A percentile compares a stretch with the other conserved stretches of the same genome.
Evolutionary conservation across 1,140 invertebrate genomes (phyloP).

Genomic region (Aphaenogaster ashmeadi): DNA sequence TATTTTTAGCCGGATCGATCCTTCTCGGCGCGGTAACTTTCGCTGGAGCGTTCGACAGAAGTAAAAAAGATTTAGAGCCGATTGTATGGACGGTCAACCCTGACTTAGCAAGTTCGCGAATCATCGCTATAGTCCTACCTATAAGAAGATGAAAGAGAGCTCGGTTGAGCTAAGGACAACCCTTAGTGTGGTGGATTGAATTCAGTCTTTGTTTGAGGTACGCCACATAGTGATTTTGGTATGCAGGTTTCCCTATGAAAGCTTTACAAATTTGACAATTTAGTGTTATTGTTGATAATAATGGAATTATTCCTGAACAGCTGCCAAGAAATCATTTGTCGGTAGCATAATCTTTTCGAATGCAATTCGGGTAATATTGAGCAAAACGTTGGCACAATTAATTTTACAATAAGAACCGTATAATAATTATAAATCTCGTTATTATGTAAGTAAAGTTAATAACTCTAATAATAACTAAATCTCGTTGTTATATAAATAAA

Average conservation of each 20-base stretch:
- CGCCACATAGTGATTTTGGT: background rate
- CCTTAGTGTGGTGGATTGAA: background rate
- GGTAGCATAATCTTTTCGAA: background rate
- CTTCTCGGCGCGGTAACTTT: background rate
- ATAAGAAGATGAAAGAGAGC: constrained; percentile 26
- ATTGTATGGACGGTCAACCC: background rate
- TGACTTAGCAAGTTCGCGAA: constrained; percentile 9
- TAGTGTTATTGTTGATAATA: background rate
- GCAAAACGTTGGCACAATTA: background rate
- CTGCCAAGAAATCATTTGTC: background rate
- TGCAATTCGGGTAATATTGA: background rate
- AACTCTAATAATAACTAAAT: background rate
- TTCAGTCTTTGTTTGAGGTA: background rate
- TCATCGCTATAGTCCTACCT: background rate
- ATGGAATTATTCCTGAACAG: background rate
- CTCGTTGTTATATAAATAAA: background rate
- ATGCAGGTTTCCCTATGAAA: background rate
- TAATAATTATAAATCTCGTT: background rate
- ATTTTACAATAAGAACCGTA: background rate
- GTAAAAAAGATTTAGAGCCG: background rate
- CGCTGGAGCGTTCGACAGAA: background rate
- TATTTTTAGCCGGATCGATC: background rate
- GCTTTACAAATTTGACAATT: background rate
- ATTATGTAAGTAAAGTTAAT: background rate
- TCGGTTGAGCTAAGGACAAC: background rate